A percentile compares a stretch with the other conserved stretches of the same genome.
Conservation (phyloP, 1,140 invertebrate species). For the Heliconius himera region DNA sequence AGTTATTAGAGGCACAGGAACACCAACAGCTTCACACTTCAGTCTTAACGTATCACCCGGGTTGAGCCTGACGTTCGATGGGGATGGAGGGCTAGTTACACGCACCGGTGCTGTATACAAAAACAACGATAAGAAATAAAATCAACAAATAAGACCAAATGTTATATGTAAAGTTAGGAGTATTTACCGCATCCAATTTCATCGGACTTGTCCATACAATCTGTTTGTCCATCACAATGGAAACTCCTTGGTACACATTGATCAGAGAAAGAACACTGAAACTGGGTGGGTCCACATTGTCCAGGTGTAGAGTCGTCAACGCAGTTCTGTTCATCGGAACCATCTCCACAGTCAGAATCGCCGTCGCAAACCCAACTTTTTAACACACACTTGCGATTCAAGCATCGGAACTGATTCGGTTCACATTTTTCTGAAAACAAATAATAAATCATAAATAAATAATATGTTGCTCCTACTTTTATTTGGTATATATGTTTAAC, state of each 20-base stretch:
- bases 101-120: conserved; percentile 57
- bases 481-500: too few relatives aligned
- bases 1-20: conserved; percentile 94
- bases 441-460: neutral
- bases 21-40: conserved; percentile 93
- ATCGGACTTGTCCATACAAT: conserved; percentile 94
- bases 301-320: conserved; percentile 82
- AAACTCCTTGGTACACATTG: conserved; percentile 97
- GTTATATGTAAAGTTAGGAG: neutral
- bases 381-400: conserved; percentile 93
- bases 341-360: conserved; percentile 96
- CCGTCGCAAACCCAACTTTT: conserved; percentile 95
- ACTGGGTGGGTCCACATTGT: conserved; percentile 85
- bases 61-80: conserved; percentile 86
- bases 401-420: conserved; percentile 95
- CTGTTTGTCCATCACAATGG: conserved; percentile 94
- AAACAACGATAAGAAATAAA: neutral
- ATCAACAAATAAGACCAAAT: neutral
- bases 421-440: conserved; percentile 86
- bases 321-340: conserved; percentile 87
- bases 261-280: conserved; percentile 50
- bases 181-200: conserved; percentile 94
- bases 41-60: conserved; percentile 89
- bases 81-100: conserved; percentile 82
- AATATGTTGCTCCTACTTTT: neutral